Percentiles rank a stretch among this genome's conserved stretches.
These are phyloP conservation scores for Agonopterix subpropinquella DNA, from an alignment of 2,888 invertebrate species.

Conservation along the genomic window DNA sequence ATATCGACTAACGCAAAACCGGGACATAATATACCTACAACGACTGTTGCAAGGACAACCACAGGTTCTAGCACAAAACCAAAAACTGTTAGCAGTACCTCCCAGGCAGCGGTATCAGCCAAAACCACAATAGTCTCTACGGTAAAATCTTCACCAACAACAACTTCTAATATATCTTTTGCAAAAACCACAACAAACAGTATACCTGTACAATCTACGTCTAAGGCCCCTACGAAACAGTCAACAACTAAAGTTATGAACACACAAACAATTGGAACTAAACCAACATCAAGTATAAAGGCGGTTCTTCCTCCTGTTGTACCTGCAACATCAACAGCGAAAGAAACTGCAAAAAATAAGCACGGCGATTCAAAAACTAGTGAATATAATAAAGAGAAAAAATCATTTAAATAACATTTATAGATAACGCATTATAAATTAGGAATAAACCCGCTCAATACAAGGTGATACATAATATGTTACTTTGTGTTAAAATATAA, in stretches of 20 bases:
- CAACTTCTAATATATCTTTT: neutral
- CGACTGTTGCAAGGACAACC: conserved; percentile 7
- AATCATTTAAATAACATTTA: conserved; percentile 11
- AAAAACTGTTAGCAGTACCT: neutral
- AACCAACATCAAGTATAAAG: neutral
- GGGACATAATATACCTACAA: conserved; percentile 1
- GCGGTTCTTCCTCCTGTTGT: neutral
- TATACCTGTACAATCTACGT: neutral
- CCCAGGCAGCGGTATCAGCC: neutral
- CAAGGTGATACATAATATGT: conserved; percentile 33
- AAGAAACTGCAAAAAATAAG: conserved; percentile 11
- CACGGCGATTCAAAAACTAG: conserved; percentile 16
- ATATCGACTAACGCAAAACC: too few species aligned
- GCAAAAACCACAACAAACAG: neutral
- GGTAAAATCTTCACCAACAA: neutral
- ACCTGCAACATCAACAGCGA: conserved; percentile 11
- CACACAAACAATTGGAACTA: neutral
- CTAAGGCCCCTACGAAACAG: neutral
- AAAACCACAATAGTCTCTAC: neutral
- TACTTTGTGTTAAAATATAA: conserved; percentile 16
- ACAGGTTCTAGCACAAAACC: conserved; percentile 2
- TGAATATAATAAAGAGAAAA: conserved; percentile 6
- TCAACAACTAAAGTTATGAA: neutral
- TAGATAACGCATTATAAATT: conserved; percentile 15
- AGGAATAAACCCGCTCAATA: conserved; percentile 40